Base-by-base conservation (phyloP, 2,113 vertebrate species). In the Poeciliopsis retropinna region DNA sequence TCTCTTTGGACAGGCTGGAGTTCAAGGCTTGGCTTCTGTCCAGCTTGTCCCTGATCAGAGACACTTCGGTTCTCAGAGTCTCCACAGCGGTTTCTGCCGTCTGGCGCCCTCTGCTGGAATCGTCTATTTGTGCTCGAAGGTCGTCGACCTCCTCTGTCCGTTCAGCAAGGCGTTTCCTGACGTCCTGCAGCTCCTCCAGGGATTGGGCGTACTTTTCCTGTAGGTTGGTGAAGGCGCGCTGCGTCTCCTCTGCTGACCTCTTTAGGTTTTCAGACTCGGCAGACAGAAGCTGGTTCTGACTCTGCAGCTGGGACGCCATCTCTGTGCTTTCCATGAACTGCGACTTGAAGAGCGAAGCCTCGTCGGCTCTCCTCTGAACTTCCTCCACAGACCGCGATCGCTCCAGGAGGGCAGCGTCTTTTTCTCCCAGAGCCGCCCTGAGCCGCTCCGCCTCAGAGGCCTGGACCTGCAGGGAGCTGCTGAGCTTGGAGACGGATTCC, bases 161-260 rank as follows among this genome's bases (percentile, higher is more conserved):
- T 64, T 90, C 75, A 62, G 65, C 88, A 19, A 96, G 86, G 15
- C 89, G 79, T 34, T 31, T 34, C 0, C 80, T 88, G 28, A 90
- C 41, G 19, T 94, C 89, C 3, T 86, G 88, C 32, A 87, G 80
- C 60, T 93, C 89, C 65, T 96, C 86, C 3, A 87, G 70, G 19
- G 92, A 88, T 0, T 73, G 60, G 67, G 93, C 90, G 54, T 89
- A 90, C 84, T 95, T 94, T 60, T 95, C 93, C 67, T 95, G 95
- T 3, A 97, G 93, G 88, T 92, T 90, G 47, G 74, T 90, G 70
- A 96, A 93, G 81, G 95, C 92, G 81, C 87, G 87, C 64, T 93
- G 91, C 2, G 88, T 94, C 67, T 94, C 92, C 5, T 81, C 87
- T 2, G 79, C 32, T 4, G 85, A 82, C 57, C 51, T 67, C 31